Conservation (phyloP, 2,888 invertebrate species). For the Harpagoxenus sublaevis region DNA sequence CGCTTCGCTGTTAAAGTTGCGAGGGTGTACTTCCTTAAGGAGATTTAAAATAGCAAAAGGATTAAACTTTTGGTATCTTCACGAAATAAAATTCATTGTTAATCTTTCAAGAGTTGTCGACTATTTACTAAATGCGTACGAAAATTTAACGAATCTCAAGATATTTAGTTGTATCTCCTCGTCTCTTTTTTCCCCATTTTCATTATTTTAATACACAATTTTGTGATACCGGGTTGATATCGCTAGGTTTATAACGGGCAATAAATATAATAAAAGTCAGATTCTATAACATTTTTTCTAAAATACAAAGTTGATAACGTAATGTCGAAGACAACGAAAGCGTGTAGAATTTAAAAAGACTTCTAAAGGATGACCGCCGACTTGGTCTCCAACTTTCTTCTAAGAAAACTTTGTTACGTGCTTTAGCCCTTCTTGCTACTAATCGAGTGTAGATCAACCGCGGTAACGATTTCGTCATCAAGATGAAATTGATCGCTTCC, state of each 20-base stretch:
- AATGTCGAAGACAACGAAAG: not conserved
- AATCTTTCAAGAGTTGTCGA: not conserved
- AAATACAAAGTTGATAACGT: not conserved
- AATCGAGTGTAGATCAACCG: not conserved
- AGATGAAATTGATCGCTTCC: slow-evolving; percentile 33
- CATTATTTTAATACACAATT: not conserved
- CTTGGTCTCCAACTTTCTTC: not conserved
- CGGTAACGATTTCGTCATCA: slow-evolving; percentile 10
- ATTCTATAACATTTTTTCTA: not conserved
- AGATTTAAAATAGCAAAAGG: not conserved
- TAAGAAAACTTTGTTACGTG: not conserved
- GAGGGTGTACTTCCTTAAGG: not conserved
- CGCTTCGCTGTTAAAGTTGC: not conserved
- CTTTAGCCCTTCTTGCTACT: not conserved
- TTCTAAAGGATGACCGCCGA: not conserved
- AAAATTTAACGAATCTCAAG: not conserved
- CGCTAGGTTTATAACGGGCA: not conserved
- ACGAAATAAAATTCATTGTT: not conserved
- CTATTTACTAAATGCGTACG: not conserved
- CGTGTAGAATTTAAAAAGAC: not conserved
- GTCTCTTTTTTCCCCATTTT: not conserved
- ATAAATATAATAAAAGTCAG: not conserved
- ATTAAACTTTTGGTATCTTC: not conserved
- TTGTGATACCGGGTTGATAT: not conserved
- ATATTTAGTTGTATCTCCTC: not conserved